These are phyloP conservation scores for Slavum lentiscoides DNA, from an alignment of 2,888 invertebrate genomes.

Conservation along the genomic window DNA sequence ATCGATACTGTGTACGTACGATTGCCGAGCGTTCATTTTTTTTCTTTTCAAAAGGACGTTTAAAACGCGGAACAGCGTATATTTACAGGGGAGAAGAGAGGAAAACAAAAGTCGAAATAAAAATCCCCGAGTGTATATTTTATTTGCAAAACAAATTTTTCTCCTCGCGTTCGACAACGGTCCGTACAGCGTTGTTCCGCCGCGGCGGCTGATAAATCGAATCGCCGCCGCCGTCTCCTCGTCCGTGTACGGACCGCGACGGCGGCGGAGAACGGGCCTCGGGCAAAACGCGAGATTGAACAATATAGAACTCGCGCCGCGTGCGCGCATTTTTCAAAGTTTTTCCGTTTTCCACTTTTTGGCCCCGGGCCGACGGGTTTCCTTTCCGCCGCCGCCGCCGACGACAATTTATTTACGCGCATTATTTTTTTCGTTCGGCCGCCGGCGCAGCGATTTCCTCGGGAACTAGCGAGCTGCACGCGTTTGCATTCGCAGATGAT, in stretches of 20 bases:
- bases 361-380: conserved; percentile 36
- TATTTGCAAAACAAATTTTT: conserved; percentile 50
- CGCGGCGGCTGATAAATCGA: conserved; percentile 53
- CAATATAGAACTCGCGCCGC: conserved; percentile 30
- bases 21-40: conserved; percentile 1
- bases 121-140: conserved; percentile 26
- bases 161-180: conserved; percentile 46
- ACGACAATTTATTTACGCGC: conserved; percentile 46
- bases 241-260: neutral
- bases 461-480: conserved; percentile 9
- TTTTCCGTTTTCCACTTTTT: conserved; percentile 27
- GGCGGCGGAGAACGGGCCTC: neutral
- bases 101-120: neutral
- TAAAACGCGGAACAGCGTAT: neutral
- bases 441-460: conserved; percentile 16
- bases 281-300: conserved; percentile 46
- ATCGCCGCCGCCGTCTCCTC: neutral
- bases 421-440: conserved; percentile 46
- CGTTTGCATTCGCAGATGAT: too few species aligned
- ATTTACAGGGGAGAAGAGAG: neutral
- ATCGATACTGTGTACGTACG: neutral
- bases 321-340: conserved; percentile 42
- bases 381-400: neutral
- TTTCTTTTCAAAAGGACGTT: too few species aligned
- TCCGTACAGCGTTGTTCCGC: conserved; percentile 8